These are phyloP conservation scores for Drosophila tropicalis DNA, from an alignment of 1,140 invertebrate genomes.

Conservation along the genomic window DNA sequence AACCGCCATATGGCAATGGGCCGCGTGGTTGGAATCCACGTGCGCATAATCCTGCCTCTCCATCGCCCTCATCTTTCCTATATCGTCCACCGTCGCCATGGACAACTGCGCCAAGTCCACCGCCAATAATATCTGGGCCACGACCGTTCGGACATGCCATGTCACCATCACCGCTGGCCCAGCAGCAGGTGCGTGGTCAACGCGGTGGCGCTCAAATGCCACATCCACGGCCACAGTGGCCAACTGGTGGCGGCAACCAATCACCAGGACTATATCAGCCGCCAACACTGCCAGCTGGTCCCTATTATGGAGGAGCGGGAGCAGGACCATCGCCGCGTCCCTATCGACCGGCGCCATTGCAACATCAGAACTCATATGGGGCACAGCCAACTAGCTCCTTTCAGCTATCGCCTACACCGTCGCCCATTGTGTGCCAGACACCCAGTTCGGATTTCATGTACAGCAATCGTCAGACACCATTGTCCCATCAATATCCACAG, in stretches of 20 bases:
- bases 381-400: slow-evolving; percentile 76
- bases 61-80: slow-evolving; percentile 84
- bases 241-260: slow-evolving; percentile 83
- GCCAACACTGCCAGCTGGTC: slow-evolving; percentile 37
- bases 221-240: slow-evolving; percentile 87
- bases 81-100: slow-evolving; percentile 87
- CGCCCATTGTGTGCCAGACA: slow-evolving; percentile 80
- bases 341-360: slow-evolving; percentile 62
- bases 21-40: slow-evolving; percentile 83
- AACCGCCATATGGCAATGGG: slow-evolving; percentile 84
- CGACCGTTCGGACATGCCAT: slow-evolving; percentile 84
- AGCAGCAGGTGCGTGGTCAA: slow-evolving; percentile 82
- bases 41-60: slow-evolving; percentile 68
- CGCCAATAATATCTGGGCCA: slow-evolving; percentile 86
- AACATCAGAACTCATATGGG: slow-evolving; percentile 77
- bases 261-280: slow-evolving; percentile 69
- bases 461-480: slow-evolving; percentile 78
- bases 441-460: slow-evolving; percentile 77
- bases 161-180: slow-evolving; percentile 84
- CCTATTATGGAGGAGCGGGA: slow-evolving; percentile 38
- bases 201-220: slow-evolving; percentile 83
- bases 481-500: slow-evolving; percentile 51
- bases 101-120: slow-evolving; percentile 84
- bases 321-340: slow-evolving; percentile 54
- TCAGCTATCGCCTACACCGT: slow-evolving; percentile 80